Conservation (phyloP, 2,113 vertebrate species). For the Podilymbus podiceps region DNA sequence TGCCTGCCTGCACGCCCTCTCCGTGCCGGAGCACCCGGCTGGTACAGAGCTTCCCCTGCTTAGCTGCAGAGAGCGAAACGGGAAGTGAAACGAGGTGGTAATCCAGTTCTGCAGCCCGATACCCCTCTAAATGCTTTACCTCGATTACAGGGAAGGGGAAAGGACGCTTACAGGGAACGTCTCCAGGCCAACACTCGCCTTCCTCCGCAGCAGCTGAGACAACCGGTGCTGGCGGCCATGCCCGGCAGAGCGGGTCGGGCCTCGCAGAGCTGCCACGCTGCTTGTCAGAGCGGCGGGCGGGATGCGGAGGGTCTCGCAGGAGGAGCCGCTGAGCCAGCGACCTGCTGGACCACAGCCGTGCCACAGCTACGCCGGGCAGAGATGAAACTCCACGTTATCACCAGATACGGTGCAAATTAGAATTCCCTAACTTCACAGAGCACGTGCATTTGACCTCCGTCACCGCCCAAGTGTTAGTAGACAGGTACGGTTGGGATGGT, state of each 20-base stretch:
- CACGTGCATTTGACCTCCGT: not conserved
- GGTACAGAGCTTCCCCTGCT: not conserved
- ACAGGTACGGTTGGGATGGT: fast-evolving
- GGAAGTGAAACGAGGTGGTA: not conserved
- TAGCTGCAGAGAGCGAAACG: not conserved
- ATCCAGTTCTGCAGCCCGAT: not conserved
- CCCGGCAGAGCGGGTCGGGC: not conserved
- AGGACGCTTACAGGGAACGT: not conserved
- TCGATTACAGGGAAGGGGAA: not conserved
- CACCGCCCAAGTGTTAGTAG: fast-evolving
- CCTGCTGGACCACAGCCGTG: not conserved
- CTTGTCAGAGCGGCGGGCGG: not conserved
- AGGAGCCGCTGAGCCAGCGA: not conserved
- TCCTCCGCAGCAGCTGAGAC: not conserved
- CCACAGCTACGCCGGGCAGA: not conserved
- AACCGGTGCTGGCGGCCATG: not conserved
- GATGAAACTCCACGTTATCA: not conserved
- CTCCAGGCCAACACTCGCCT: not conserved
- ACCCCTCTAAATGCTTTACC: not conserved
- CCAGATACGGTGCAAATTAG: fast-evolving
- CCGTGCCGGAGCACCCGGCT: not conserved
- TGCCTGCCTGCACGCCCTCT: not conserved
- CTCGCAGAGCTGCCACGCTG: not conserved
- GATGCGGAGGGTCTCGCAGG: not conserved
- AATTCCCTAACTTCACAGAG: not conserved